These are phyloP conservation scores for Rostratula benghalensis DNA, from an alignment of 2,113 vertebrate species.

Conservation along the genomic window DNA sequence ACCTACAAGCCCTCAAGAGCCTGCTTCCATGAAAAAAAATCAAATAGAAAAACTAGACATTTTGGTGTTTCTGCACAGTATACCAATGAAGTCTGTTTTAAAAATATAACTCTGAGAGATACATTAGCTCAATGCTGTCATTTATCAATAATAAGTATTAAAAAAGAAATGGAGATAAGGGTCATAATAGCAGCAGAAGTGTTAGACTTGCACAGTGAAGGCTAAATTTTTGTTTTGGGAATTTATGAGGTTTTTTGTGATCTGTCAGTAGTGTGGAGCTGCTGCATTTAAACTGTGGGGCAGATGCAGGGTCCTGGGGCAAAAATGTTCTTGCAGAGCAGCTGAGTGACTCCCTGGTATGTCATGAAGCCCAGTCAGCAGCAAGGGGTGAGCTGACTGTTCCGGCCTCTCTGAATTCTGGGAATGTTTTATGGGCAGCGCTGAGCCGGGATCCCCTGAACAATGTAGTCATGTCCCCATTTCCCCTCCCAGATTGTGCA, in stretches of 20 bases:
- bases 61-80: neutral
- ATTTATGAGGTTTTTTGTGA: neutral
- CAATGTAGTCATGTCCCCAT: fast-evolving
- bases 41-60: neutral
- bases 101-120: neutral
- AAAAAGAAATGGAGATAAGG: neutral
- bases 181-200: neutral
- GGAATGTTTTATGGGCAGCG: neutral
- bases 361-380: neutral
- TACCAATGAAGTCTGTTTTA: neutral
- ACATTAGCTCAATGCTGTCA: neutral
- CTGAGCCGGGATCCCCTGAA: neutral
- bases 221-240: neutral
- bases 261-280: neutral
- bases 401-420: neutral
- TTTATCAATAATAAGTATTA: neutral
- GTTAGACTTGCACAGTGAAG: neutral
- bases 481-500: neutral
- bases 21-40: neutral
- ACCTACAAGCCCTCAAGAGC: neutral
- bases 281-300: neutral
- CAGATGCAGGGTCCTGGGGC: neutral
- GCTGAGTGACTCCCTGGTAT: neutral
- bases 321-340: neutral
- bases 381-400: neutral